Base-by-base conservation (phyloP, 1,140 invertebrate genomes). In the Drosophila persimilis region DNA sequence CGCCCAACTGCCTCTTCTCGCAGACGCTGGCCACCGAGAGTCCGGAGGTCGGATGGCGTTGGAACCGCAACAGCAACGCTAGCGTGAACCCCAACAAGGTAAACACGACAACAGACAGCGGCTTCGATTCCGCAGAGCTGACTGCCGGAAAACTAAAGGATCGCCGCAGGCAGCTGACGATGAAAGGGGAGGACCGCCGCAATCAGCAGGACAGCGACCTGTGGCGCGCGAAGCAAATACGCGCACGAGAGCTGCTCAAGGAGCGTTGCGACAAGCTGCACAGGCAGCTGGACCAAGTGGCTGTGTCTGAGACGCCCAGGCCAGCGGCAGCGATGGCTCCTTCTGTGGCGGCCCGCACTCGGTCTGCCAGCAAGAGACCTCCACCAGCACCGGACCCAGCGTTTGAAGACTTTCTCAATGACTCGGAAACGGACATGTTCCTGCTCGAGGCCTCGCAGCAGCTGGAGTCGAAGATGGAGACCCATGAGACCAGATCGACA, bases 1-100 rank as follows among this genome's bases (percentile, higher is more conserved):
- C 89, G 13, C 89, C 89, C 8, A 83, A 57, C 41, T 73, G 72
- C 29, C 44, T 90, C 4, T 80, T 90, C 24, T 90, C 89, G 1
- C 89, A 90, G 46, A 89, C 89, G 4, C 50, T 90, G 35, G 72
- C 64, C 22, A 81, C 75, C 4, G 81, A 89, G 20, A 90, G 89
- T 57, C 89, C 89, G 2, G 89, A 90, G 31, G 89, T 90, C 2
- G 67, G 81, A 8, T 90, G 89, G 89, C 83, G 86, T 11, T 90
- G 89, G 89, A 77, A 80, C 20, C 75, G 70, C 7, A 71, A 73
- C 45, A 64, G 9, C 9, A 39, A 13, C 35, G 35, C 35, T 11
- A 39, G 11, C 11, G 35, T 39, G 3, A 39, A 39, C 4, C 35
- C 11, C 35, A 39, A 5, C 7, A 67, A 61, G 7, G 56, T 65